Evolutionary conservation across 2,888 invertebrate genomes (phyloP).

Genomic region (Amphipoea oculea): DNA sequence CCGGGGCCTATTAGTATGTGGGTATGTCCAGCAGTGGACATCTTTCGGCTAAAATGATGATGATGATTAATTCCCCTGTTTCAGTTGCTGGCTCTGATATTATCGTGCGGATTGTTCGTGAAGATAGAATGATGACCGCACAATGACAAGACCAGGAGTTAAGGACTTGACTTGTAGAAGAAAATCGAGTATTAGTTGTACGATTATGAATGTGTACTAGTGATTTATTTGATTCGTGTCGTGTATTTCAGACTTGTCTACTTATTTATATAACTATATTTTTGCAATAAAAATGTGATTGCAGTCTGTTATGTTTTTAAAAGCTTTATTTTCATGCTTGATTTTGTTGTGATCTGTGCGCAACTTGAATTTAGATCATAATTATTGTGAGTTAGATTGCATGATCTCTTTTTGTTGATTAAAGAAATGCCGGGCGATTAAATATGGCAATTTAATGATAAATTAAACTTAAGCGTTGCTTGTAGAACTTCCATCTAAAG

Average conservation of each 20-base stretch:
- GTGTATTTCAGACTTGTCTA: slow-evolving; percentile 68
- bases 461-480: neutral
- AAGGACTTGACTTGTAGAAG: slow-evolving; percentile 39
- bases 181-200: slow-evolving; percentile 54
- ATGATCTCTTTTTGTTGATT: neutral
- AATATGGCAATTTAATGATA: neutral
- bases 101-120: slow-evolving; percentile 96
- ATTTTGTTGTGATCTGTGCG: neutral
- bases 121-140: slow-evolving; percentile 92
- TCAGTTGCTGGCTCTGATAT: slow-evolving; percentile 96
- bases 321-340: slow-evolving; percentile 25
- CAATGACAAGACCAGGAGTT: slow-evolving; percentile 29
- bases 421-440: neutral
- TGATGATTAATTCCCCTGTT: slow-evolving; percentile 53
- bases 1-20: neutral
- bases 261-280: slow-evolving; percentile 56
- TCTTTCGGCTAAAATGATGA: neutral
- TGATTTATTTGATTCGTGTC: slow-evolving; percentile 60
- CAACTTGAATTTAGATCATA: neutral
- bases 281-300: slow-evolving; percentile 62
- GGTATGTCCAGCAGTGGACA: neutral
- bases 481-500: neutral
- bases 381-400: neutral
- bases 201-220: slow-evolving; percentile 58
- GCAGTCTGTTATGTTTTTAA: slow-evolving; percentile 23